Evolutionary conservation across 2,888 invertebrate species (phyloP).

Genomic region (Cylloceria caligata): DNA sequence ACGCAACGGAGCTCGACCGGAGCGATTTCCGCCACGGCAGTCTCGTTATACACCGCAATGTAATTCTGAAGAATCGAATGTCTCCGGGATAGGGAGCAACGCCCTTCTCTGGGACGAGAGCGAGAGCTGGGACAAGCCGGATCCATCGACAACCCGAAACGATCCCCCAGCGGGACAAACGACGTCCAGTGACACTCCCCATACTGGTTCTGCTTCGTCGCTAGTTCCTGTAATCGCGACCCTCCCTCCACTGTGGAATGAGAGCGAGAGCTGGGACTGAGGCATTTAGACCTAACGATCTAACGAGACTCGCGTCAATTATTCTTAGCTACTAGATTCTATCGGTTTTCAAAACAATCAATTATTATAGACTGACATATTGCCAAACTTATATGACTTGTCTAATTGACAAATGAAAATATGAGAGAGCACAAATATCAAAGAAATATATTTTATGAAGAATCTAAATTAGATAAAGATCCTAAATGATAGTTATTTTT

Average conservation of each 20-base stretch:
- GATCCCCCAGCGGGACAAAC: neutral
- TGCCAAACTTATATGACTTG: constrained; percentile 1
- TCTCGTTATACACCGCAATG: neutral
- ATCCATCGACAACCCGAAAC: neutral
- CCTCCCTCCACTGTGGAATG: constrained; percentile 24
- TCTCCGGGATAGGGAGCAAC: neutral
- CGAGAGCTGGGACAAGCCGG: constrained; percentile 7
- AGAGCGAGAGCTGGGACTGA: constrained; percentile 41
- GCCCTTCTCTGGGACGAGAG: constrained; percentile 1
- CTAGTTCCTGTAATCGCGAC: constrained; percentile 1
- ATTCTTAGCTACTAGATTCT: neutral
- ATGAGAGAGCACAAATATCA: too few species aligned
- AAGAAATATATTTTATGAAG: too few species aligned
- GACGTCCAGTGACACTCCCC: neutral
- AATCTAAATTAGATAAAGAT: neutral
- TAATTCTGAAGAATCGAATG: neutral
- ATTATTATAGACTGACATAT: neutral
- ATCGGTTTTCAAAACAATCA: neutral
- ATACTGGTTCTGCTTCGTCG: neutral
- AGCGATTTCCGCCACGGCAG: neutral
- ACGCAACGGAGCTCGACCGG: too few species aligned
- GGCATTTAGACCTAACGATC: neutral
- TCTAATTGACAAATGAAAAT: constrained; percentile 1
- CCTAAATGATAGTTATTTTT: neutral
- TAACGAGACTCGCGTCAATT: neutral